Percentiles rank a stretch among this genome's conserved stretches.
phyloP scores from a whole-genome alignment of 2,113 vertebrate species.

The Myotis lucifugus region DNA sequence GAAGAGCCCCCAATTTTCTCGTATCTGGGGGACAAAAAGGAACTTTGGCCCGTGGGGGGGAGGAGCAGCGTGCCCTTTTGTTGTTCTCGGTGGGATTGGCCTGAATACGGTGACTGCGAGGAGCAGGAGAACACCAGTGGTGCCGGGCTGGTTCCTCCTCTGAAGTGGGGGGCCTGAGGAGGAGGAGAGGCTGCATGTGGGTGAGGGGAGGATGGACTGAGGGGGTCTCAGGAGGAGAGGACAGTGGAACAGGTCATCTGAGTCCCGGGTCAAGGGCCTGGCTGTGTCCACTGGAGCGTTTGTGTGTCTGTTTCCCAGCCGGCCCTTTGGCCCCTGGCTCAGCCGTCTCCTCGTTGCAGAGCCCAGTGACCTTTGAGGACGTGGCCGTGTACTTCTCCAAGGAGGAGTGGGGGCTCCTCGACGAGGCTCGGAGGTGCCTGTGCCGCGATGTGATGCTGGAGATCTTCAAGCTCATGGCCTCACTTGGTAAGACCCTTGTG shows the following conservation, averaged over 20 bases:
- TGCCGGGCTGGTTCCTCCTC: not conserved
- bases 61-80: not conserved
- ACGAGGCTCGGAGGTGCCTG: not conserved
- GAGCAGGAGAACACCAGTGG: not conserved
- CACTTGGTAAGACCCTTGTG: slow-evolving; percentile 12
- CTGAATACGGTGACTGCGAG: not conserved
- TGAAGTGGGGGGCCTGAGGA: not conserved
- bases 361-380: not conserved
- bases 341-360: not conserved
- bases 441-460: slow-evolving; percentile 33
- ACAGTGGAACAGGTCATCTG: not conserved
- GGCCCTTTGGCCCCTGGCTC: not conserved
- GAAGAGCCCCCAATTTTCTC: not conserved
- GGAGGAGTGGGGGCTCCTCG: slow-evolving; percentile 40
- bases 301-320: not conserved
- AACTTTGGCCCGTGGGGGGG: not conserved
- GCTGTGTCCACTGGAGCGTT: not conserved
- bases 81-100: not conserved
- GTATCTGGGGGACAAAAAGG: not conserved
- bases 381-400: slow-evolving; percentile 5
- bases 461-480: slow-evolving; percentile 34
- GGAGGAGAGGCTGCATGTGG: not conserved
- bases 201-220: not conserved
- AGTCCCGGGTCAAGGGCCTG: not conserved
- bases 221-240: not conserved